phyloP scores from a whole-genome alignment of 2,888 invertebrate genomes.

The Electrophaes corylata region DNA sequence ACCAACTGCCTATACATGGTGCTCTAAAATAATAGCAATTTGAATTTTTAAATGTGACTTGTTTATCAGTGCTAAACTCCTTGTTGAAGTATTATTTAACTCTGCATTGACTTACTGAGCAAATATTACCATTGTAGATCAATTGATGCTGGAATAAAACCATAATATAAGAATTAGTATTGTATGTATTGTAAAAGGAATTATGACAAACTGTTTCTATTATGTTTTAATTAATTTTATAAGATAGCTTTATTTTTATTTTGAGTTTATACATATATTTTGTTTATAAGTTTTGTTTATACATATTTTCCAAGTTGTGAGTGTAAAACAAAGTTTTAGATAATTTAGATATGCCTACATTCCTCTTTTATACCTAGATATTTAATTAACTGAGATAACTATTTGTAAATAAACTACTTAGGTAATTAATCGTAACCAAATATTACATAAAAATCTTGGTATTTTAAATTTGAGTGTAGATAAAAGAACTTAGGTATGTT shows the following conservation, averaged over 20 bases:
- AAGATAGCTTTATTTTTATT: constrained; percentile 5
- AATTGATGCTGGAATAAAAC: not conserved
- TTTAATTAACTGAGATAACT: not conserved
- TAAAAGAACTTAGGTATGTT: not conserved
- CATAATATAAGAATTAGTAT: not conserved
- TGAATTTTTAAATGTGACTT: constrained; percentile 1
- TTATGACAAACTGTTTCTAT: constrained; percentile 13
- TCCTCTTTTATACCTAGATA: constrained; percentile 15
- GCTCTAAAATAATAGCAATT: too few relatives aligned
- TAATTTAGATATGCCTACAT: constrained; percentile 6
- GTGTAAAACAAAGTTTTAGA: constrained; percentile 4
- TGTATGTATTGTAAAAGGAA: constrained; percentile 1
- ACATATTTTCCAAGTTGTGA: constrained; percentile 13
- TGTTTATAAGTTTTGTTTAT: constrained; percentile 3
- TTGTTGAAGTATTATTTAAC: constrained; percentile 5
- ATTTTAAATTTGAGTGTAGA: constrained; percentile 4
- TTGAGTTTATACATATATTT: constrained; percentile 2
- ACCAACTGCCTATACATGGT: too few relatives aligned
- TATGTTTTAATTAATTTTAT: constrained; percentile 17
- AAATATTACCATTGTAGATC: not conserved
- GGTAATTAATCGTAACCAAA: not conserved
- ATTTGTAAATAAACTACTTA: constrained; percentile 20
- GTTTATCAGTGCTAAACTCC: too few relatives aligned
- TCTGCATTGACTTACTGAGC: constrained; percentile 10
- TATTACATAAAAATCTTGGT: not conserved